These are phyloP conservation scores for Acheta domesticus DNA, from an alignment of 2,888 invertebrate species.

Conservation along the genomic window DNA sequence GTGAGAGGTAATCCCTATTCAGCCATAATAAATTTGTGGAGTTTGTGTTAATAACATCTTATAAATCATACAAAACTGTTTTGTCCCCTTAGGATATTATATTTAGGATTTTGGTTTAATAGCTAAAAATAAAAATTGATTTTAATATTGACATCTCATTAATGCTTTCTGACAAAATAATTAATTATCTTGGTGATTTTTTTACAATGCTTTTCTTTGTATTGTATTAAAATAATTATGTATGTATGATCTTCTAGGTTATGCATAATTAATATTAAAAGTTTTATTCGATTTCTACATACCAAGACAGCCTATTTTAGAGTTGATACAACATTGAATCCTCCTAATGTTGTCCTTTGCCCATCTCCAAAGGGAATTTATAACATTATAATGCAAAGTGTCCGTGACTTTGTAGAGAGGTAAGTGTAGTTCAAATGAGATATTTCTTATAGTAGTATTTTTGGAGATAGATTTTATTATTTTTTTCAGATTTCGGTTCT, in stretches of 20 bases:
- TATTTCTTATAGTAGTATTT: not conserved
- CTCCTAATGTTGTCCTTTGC: not conserved
- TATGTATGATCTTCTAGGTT: not conserved
- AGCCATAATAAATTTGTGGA: no score
- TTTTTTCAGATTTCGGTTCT: not conserved
- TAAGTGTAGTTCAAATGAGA: not conserved
- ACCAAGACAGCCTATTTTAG: not conserved
- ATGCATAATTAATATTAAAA: constrained; percentile 2
- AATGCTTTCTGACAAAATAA: no score
- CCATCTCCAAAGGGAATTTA: not conserved
- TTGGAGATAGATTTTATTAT: not conserved
- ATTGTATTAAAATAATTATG: no score
- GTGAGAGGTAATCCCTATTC: no score
- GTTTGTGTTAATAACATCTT: no score
- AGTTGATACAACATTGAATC: not conserved
- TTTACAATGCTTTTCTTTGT: no score
- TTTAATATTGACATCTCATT: no score
- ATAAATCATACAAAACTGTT: no score
- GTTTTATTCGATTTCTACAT: not conserved
- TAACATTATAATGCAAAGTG: not conserved
- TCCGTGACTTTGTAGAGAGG: not conserved
- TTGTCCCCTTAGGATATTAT: no score
- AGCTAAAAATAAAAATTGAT: no score
- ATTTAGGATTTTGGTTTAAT: no score
- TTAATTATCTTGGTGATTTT: no score